Base-by-base conservation (phyloP, 2,113 vertebrate species). In the Leptobrachium ailaonicum region DNA sequence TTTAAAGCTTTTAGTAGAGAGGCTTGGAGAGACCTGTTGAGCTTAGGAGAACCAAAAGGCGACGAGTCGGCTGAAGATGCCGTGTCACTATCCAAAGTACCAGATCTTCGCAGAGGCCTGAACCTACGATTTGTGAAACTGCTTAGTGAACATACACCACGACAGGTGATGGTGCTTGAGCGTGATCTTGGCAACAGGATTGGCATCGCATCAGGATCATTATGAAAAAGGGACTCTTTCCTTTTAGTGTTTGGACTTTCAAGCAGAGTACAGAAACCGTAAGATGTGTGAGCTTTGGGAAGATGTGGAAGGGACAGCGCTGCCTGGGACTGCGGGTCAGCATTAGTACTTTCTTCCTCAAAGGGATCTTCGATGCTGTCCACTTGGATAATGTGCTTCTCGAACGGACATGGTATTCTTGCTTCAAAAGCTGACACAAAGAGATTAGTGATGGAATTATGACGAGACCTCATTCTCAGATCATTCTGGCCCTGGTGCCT, bases 211-310 rank as follows among this genome's bases (percentile, higher is more conserved):
- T 41, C 20, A 0, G 90, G 84, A 47, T 90, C 88, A 2, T 86
- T 90, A 81, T 95, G 94, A 83, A 96, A 94, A 67, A 96, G 89
- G 0, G 95, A 96, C 85, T 96, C 95, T 77, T 95, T 95, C 66
- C 94, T 90, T 77, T 94, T 90, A 13, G 95, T 96, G 87, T 96
- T 93, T n/a, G 95, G 94, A 81, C 94, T 95, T 87, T 96, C 94
- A 11, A 96, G 86, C 80, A 96, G 87, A 42, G 93, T 91, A 83
- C 94, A 96, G 82, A 96, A 96, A 44, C 95, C 94, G 0, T 95
- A 96, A 84, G 90, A 91, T 56, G 95, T 95, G 82, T 93, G 93
- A 2, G 90, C 86, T 84, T 93, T 94, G 64, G 92, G 91, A 80
- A 96, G 82, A 79, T 96, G 95, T 1, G 90, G 92, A 80, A 96